Percentiles rank a stretch among this genome's conserved stretches.
These are phyloP conservation scores for Apogon hyalosoma DNA, from an alignment of 2,797 vertebrate genomes.

Conservation along the genomic window DNA sequence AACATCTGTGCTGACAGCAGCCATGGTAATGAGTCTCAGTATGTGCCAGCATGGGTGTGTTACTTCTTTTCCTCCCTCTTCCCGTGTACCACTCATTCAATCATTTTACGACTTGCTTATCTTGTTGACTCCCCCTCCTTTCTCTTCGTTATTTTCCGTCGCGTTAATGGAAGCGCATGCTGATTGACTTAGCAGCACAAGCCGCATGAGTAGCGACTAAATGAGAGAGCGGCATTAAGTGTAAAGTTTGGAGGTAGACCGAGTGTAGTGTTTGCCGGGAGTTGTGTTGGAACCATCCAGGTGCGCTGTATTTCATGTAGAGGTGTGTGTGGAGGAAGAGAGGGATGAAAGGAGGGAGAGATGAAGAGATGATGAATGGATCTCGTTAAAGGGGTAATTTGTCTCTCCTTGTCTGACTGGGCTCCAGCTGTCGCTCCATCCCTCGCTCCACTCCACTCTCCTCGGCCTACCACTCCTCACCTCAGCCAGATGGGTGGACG, in stretches of 20 bases:
- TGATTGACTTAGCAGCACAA: slow-evolving; percentile 41
- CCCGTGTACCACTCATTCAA: slow-evolving; percentile 59
- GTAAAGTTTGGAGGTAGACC: slow-evolving; percentile 24
- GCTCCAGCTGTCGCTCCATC: slow-evolving; percentile 88
- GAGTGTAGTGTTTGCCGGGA: not conserved
- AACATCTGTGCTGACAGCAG: slow-evolving; percentile 86
- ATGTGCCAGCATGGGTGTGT: slow-evolving; percentile 78
- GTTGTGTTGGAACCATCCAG: slow-evolving; percentile 50
- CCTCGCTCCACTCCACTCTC: slow-evolving; percentile 77
- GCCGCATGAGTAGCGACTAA: slow-evolving; percentile 22
- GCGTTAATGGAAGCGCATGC: slow-evolving; percentile 44
- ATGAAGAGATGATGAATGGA: slow-evolving; percentile 87
- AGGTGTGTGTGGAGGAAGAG: slow-evolving; percentile 62
- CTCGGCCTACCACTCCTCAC: slow-evolving; percentile 77
- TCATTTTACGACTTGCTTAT: slow-evolving; percentile 62
- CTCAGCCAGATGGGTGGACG: slow-evolving; percentile 85
- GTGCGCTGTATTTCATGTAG: slow-evolving; percentile 53
- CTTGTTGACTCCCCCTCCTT: slow-evolving; percentile 31
- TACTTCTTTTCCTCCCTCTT: slow-evolving; percentile 63
- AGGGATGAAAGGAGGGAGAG: slow-evolving; percentile 56
- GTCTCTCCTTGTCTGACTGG: slow-evolving; percentile 89
- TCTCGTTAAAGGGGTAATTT: slow-evolving; percentile 90
- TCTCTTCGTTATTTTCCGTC: slow-evolving; percentile 40
- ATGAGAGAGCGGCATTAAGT: slow-evolving; percentile 30
- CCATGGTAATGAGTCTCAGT: slow-evolving; percentile 81